Conservation (phyloP, 2,888 invertebrate genomes). For the Chrysodeixis includens region DNA sequence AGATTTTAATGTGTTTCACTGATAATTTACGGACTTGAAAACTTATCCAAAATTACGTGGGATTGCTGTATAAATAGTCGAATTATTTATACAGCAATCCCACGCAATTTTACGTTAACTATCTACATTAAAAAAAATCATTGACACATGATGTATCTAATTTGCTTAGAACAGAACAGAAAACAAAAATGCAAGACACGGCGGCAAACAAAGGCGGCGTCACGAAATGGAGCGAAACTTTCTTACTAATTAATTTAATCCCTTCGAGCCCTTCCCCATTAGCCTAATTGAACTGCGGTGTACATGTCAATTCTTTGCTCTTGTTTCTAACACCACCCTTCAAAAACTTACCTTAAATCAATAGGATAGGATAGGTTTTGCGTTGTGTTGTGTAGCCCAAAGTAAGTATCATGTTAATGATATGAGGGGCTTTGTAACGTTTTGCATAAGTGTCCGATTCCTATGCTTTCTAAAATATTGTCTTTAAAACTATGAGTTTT, state of each 20-base stretch:
- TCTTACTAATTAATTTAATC: conserved; percentile 89
- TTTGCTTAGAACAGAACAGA: conserved; percentile 66
- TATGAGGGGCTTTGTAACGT: conserved; percentile 82
- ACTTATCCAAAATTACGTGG: no score
- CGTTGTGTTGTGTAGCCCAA: conserved; percentile 28
- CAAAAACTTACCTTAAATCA: conserved; percentile 57
- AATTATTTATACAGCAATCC: no score
- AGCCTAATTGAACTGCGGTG: conserved; percentile 89
- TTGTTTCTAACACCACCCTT: conserved; percentile 42
- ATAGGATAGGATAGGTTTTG: conserved; percentile 48
- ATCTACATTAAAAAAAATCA: no score
- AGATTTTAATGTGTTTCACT: no score
- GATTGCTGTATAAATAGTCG: no score
- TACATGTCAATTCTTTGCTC: conserved; percentile 88
- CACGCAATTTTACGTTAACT: no score
- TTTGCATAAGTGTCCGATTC: conserved; percentile 81
- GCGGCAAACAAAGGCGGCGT: conserved; percentile 83
- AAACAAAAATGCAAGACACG: conserved; percentile 76
- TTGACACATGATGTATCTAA: no score
- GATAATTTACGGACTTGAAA: no score
- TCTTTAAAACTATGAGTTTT: background rate
- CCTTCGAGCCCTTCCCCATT: conserved; percentile 88
- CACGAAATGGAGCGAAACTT: conserved; percentile 85
- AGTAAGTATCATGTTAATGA: conserved; percentile 77
- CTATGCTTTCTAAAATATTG: conserved; percentile 60